These are phyloP conservation scores for Eupithecia dodoneata DNA, from an alignment of 2,888 invertebrate species.

Conservation along the genomic window DNA sequence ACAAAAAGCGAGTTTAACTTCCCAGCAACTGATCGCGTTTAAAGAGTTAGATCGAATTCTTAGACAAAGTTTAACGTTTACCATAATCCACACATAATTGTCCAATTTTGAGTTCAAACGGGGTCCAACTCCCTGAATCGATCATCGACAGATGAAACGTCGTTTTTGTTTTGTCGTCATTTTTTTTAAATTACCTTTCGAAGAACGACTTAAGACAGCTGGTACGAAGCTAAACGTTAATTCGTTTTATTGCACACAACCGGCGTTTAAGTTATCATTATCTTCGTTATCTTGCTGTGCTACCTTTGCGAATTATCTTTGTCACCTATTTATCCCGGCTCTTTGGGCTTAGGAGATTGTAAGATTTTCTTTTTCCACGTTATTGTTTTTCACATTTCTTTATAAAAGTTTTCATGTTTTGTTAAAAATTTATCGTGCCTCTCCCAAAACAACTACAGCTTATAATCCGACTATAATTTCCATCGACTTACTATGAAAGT, in stretches of 20 bases:
- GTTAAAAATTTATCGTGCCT: not conserved
- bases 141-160: not conserved
- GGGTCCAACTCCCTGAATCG: not conserved
- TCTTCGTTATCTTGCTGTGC: not conserved
- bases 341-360: not conserved
- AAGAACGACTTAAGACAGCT: not conserved
- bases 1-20: not conserved
- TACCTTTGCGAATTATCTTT: constrained; percentile 17
- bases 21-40: not conserved
- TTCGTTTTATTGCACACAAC: not conserved
- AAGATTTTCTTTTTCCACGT: not conserved
- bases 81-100: no score
- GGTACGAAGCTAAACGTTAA: not conserved
- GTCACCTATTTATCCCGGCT: not conserved
- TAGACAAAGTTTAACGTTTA: no score
- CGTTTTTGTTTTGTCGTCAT: not conserved
- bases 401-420: not conserved
- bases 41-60: not conserved
- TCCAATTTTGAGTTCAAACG: not conserved
- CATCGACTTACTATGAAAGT: no score
- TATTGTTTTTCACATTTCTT: not conserved
- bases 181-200: not conserved
- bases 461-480: no score
- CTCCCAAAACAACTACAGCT: no score
- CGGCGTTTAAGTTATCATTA: not conserved